phyloP scores from a whole-genome alignment of 2,888 invertebrate genomes.

The Aphidius colemani region DNA sequence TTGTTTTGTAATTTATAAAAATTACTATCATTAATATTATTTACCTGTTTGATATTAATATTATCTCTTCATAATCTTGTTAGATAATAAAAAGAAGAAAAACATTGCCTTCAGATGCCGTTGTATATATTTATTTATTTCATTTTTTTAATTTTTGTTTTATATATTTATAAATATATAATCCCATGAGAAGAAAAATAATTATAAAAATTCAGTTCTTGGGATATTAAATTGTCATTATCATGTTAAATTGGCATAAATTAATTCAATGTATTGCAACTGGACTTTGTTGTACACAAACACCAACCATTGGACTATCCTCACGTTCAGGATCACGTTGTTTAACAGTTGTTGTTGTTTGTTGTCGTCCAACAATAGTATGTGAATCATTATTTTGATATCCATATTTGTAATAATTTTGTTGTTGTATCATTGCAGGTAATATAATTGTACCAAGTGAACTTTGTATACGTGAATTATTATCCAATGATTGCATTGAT shows the following conservation, averaged over 20 bases:
- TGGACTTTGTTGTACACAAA: conserved; percentile 90
- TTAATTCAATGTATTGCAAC: conserved; percentile 80
- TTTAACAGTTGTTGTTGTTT: conserved; percentile 52
- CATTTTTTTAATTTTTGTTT: conserved; percentile 19
- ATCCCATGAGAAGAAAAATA: too few relatives aligned
- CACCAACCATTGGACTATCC: conserved; percentile 84
- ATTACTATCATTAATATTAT: conserved; percentile 16
- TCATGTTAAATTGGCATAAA: conserved; percentile 18
- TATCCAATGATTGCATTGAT: conserved; percentile 54
- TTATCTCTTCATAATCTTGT: not conserved
- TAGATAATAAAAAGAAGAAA: too few relatives aligned
- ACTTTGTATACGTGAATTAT: conserved; percentile 58
- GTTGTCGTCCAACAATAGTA: conserved; percentile 52
- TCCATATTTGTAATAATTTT: conserved; percentile 56
- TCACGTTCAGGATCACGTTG: conserved; percentile 63
- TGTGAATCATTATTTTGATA: conserved; percentile 54
- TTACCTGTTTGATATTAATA: not conserved
- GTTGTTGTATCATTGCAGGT: conserved; percentile 54
- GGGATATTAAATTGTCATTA: not conserved
- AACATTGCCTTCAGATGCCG: too few relatives aligned
- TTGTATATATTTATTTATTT: not conserved
- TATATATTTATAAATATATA: too few relatives aligned
- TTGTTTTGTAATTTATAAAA: not conserved
- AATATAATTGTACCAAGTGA: conserved; percentile 60
- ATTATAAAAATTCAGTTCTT: not conserved